Evolutionary conservation across 2,797 vertebrate species (phyloP).

Genomic region (Enteromius anoplus): DNA sequence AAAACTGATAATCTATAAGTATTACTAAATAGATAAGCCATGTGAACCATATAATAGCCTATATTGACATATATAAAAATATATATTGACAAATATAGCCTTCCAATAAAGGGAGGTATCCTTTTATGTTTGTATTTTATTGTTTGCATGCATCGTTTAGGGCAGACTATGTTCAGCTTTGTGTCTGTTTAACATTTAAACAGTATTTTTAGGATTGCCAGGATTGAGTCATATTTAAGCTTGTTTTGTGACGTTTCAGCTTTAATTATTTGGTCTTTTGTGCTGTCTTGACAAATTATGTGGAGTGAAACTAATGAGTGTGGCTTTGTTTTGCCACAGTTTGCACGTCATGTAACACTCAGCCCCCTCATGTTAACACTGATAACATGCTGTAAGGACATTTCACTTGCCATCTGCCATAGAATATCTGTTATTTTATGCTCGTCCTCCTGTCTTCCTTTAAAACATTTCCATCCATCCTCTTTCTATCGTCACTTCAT

Average conservation of each 20-base stretch:
- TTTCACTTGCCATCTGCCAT: constrained; percentile 27
- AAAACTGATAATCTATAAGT: background rate
- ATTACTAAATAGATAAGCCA: background rate
- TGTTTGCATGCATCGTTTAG: background rate
- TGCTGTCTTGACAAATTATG: constrained; percentile 10
- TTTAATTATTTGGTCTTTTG: constrained; percentile 11
- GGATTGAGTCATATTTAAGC: background rate
- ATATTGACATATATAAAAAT: background rate
- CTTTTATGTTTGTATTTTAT: background rate
- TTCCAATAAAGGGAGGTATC: background rate
- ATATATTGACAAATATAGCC: background rate
- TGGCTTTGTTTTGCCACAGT: constrained; percentile 36
- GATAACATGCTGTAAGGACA: constrained; percentile 39
- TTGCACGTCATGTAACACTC: constrained; percentile 20
- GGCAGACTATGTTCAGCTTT: background rate
- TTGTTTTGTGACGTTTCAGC: background rate
- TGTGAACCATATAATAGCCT: background rate
- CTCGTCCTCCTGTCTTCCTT: constrained; percentile 7
- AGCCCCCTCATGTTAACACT: constrained; percentile 31
- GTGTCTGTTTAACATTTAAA: background rate
- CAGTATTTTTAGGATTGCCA: background rate
- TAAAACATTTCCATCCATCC: background rate
- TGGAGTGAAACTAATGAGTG: constrained; percentile 24
- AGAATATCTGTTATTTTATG: constrained; percentile 24
- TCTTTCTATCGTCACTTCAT: background rate